phyloP scores from a whole-genome alignment of 2,113 vertebrate genomes.

The Furnarius figulus region DNA sequence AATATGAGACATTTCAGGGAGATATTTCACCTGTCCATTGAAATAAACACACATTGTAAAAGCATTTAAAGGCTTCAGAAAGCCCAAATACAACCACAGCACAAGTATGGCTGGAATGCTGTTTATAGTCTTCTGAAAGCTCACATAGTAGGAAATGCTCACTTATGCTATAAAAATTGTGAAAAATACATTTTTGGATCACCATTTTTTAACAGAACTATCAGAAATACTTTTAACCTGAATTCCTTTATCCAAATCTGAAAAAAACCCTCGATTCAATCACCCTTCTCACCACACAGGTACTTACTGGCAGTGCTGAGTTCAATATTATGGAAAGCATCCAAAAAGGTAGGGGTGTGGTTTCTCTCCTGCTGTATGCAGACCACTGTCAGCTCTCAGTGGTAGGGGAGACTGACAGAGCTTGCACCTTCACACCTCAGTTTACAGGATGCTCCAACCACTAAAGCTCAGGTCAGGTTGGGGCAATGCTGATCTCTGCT shows the following conservation, averaged over 20 bases:
- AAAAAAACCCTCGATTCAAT: background rate
- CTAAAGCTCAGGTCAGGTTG: background rate
- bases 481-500: background rate
- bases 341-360: fast-evolving
- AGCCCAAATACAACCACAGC: background rate
- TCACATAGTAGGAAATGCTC: background rate
- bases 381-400: fast-evolving
- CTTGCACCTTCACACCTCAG: background rate
- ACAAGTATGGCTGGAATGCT: constrained; percentile 35
- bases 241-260: background rate
- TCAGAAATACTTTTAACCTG: background rate
- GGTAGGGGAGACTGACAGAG: background rate
- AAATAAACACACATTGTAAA: constrained; percentile 19
- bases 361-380: background rate
- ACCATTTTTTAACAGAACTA: background rate
- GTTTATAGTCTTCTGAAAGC: background rate
- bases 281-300: background rate
- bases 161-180: background rate
- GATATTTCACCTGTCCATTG: background rate
- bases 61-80: constrained; percentile 6
- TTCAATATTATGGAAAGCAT: background rate
- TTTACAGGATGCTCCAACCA: background rate
- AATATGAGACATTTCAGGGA: constrained; percentile 3
- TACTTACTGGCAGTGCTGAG: background rate
- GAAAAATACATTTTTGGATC: background rate